Conservation (phyloP, 2,797 vertebrate species). For the Hyperoplus immaculatus region DNA sequence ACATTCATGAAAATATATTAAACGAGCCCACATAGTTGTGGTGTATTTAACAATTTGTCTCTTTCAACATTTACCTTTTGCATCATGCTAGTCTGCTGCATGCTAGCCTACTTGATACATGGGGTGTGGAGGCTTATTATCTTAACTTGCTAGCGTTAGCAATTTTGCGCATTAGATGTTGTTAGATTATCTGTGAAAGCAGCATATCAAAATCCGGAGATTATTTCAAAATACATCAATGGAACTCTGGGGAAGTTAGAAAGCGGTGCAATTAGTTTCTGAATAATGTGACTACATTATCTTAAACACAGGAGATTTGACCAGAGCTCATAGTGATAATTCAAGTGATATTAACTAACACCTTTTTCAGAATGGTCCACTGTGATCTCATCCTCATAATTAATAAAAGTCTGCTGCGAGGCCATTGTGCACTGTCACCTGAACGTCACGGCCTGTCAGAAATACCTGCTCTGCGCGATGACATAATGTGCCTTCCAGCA, state of each 20-base stretch:
- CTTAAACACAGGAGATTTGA: slow-evolving; percentile 48
- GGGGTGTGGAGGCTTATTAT: background rate
- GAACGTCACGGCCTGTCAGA: slow-evolving; percentile 65
- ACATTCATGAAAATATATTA: background rate
- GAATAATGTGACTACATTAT: slow-evolving; percentile 53
- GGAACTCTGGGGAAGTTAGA: slow-evolving; percentile 36
- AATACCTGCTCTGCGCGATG: slow-evolving; percentile 43
- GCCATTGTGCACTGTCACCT: slow-evolving; percentile 56
- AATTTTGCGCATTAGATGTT: slow-evolving; percentile 25
- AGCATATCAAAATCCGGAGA: slow-evolving; percentile 36
- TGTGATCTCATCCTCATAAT: slow-evolving; percentile 57
- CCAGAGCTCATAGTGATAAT: slow-evolving; percentile 43
- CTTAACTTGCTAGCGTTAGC: slow-evolving; percentile 20
- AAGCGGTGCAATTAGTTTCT: slow-evolving; percentile 41
- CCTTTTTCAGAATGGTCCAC: slow-evolving; percentile 52
- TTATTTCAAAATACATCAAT: slow-evolving; percentile 49
- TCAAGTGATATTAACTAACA: slow-evolving; percentile 55
- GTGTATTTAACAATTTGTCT: background rate
- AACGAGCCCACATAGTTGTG: background rate
- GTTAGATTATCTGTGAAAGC: slow-evolving; percentile 39
- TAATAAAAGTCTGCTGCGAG: slow-evolving; percentile 66
- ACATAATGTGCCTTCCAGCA: slow-evolving; percentile 64
- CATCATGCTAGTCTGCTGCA: no score
- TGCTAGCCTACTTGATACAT: background rate
- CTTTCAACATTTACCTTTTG: background rate